These are phyloP conservation scores for Zaprionus gabonicus DNA, from an alignment of 1,140 invertebrate species.

Conservation along the genomic window DNA sequence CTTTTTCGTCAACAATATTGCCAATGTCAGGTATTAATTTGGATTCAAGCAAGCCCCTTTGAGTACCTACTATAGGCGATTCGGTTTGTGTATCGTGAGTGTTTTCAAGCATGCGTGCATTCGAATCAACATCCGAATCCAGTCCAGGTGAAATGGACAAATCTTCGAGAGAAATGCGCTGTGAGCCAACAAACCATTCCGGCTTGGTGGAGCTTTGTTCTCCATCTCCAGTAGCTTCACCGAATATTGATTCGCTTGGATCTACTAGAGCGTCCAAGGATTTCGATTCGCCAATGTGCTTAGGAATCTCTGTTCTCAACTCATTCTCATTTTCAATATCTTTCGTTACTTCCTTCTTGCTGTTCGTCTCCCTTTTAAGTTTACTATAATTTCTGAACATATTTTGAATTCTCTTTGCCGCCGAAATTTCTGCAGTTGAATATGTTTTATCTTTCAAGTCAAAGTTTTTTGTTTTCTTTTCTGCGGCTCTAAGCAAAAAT, in stretches of 20 bases:
- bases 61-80: slow-evolving; percentile 31
- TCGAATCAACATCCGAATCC: slow-evolving; percentile 25
- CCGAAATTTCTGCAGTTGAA: neutral
- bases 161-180: slow-evolving; percentile 47
- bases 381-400: slow-evolving; percentile 24
- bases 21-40: slow-evolving; percentile 60
- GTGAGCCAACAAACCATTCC: slow-evolving; percentile 70
- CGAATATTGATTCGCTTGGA: neutral
- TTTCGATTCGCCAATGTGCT: slow-evolving; percentile 7
- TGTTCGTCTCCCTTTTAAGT: slow-evolving; percentile 20
- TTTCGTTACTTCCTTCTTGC: neutral
- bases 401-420: slow-evolving; percentile 24
- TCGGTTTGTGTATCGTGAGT: slow-evolving; percentile 43
- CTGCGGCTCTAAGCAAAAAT: slow-evolving; percentile 12
- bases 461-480: neutral
- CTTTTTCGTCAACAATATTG: slow-evolving; percentile 45
- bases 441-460: neutral
- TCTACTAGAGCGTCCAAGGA: neutral
- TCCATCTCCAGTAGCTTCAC: neutral
- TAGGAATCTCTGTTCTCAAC: slow-evolving; percentile 15
- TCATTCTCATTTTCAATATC: neutral
- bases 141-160: slow-evolving; percentile 2
- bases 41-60: slow-evolving; percentile 48
- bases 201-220: slow-evolving; percentile 21
- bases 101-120: slow-evolving; percentile 32